phyloP scores from a whole-genome alignment of 2,797 vertebrate genomes.

The Heterohyrax brucei region DNA sequence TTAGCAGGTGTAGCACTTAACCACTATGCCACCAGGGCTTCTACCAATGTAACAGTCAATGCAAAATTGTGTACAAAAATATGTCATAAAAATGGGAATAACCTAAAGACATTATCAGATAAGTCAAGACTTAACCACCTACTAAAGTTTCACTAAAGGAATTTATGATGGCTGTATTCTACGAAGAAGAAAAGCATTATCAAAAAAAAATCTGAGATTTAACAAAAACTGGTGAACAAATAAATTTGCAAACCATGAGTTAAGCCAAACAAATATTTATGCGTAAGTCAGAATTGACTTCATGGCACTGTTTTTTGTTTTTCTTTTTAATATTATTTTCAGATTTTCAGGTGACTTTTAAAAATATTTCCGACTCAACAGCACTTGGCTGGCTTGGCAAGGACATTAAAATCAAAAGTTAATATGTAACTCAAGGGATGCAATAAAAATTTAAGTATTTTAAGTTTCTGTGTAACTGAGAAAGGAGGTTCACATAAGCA shows the following conservation, averaged over 20 bases:
- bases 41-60: background rate
- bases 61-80: background rate
- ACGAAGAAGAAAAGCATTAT: background rate
- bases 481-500: background rate
- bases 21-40: too few relatives aligned
- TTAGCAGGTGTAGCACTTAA: too few relatives aligned
- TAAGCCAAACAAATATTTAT: background rate
- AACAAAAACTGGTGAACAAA: conserved; percentile 30
- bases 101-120: background rate
- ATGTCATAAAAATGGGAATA: background rate
- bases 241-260: conserved; percentile 22
- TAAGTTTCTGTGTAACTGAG: background rate
- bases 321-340: background rate
- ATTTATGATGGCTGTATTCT: background rate
- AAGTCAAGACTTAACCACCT: conserved; percentile 5
- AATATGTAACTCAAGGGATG: background rate
- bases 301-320: too few relatives aligned
- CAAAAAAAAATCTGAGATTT: background rate
- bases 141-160: conserved; percentile 48
- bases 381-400: background rate
- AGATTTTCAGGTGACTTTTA: background rate
- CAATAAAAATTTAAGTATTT: conserved; percentile 37
- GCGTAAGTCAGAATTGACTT: background rate
- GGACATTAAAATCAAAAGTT: background rate
- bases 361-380: background rate